Conservation (phyloP, 2,888 invertebrate genomes). For the Oxyscelio sp. region DNA sequence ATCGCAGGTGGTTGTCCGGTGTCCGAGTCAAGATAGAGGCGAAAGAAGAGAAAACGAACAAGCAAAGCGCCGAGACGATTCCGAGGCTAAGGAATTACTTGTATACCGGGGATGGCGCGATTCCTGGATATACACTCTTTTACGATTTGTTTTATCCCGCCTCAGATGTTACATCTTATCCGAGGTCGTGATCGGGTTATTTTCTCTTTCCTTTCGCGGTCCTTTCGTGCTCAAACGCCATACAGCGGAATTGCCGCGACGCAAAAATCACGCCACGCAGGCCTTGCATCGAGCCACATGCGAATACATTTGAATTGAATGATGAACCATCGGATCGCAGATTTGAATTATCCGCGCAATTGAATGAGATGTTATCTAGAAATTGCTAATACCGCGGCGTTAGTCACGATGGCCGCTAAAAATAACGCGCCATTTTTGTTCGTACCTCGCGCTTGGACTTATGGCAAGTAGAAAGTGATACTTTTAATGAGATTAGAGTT, state of each 20-base stretch:
- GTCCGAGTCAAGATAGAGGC: constrained; percentile 19
- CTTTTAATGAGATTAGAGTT: no score
- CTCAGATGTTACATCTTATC: constrained; percentile 61
- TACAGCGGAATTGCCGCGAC: neutral
- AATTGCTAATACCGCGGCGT: neutral
- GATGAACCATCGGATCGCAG: constrained; percentile 32
- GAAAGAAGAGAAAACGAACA: constrained; percentile 51
- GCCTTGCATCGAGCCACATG: constrained; percentile 19
- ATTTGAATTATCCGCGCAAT: constrained; percentile 49
- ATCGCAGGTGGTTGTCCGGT: constrained; percentile 71
- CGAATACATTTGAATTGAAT: constrained; percentile 33
- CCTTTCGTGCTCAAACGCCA: constrained; percentile 42
- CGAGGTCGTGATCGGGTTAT: constrained; percentile 67
- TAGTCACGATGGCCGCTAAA: constrained; percentile 20
- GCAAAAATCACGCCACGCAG: neutral
- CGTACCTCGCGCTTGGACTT: neutral
- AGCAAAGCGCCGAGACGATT: constrained; percentile 30
- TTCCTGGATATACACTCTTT: constrained; percentile 55
- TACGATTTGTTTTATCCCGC: constrained; percentile 59
- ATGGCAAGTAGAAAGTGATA: neutral
- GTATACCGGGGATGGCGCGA: constrained; percentile 48
- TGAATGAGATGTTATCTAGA: constrained; percentile 45
- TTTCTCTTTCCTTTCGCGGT: constrained; percentile 41
- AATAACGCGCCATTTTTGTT: neutral
- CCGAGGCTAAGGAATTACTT: constrained; percentile 54